Evolutionary conservation across 2,888 invertebrate species (phyloP).

Genomic region (Stenodera caucasica): DNA sequence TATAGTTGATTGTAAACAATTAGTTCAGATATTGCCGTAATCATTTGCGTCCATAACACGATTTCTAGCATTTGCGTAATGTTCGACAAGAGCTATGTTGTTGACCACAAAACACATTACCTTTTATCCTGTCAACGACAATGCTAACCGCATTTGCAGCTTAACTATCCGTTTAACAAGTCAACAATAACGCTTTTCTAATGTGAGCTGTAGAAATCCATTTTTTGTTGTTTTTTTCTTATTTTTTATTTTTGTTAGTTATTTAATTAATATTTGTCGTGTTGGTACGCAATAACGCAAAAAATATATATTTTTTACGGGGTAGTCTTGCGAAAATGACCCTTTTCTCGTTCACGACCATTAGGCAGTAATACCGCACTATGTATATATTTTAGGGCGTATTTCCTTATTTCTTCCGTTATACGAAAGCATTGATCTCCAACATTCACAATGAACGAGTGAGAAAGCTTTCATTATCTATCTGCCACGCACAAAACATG

Average conservation of each 20-base stretch:
- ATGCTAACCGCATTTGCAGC: slow-evolving; percentile 23
- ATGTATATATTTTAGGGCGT: slow-evolving; percentile 41
- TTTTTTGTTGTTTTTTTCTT: too few species aligned
- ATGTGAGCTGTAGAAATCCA: too few species aligned
- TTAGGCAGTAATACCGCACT: slow-evolving; percentile 39
- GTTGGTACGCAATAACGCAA: slow-evolving; percentile 8
- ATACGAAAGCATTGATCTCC: slow-evolving; percentile 41
- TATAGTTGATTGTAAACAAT: slow-evolving; percentile 20
- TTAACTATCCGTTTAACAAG: neutral
- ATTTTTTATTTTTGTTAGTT: too few species aligned
- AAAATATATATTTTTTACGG: slow-evolving; percentile 18
- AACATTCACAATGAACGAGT: too few species aligned
- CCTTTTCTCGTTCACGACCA: slow-evolving; percentile 45
- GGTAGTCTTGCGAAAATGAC: slow-evolving; percentile 22
- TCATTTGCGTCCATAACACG: slow-evolving; percentile 22
- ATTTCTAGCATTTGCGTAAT: slow-evolving; percentile 16
- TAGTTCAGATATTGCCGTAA: slow-evolving; percentile 24
- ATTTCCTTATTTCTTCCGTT: slow-evolving; percentile 47
- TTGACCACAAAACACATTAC: slow-evolving; percentile 31
- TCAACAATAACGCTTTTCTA: neutral
- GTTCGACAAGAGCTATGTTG: slow-evolving; percentile 11
- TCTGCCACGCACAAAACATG: slow-evolving; percentile 20
- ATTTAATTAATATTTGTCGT: slow-evolving; percentile 27
- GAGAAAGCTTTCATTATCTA: slow-evolving; percentile 29
- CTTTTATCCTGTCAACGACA: slow-evolving; percentile 31